Conservation (phyloP, 2,113 vertebrate genomes). For the Aleadryas rufinucha region DNA sequence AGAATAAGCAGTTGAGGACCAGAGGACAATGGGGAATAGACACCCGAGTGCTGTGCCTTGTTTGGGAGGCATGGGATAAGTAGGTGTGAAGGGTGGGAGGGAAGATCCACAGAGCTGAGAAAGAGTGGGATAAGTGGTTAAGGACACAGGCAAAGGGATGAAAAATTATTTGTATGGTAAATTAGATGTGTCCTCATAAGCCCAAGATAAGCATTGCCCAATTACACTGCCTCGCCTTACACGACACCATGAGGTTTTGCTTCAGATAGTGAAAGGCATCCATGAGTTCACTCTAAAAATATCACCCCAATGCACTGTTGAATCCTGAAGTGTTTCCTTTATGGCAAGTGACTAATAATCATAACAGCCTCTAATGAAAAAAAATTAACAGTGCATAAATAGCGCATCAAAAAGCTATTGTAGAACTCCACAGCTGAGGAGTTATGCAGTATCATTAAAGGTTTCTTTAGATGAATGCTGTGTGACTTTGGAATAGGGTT, state of each 20-base stretch:
- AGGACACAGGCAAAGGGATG: background rate
- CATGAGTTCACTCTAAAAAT: background rate
- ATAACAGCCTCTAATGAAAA: background rate
- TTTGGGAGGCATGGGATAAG: background rate
- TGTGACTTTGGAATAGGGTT: background rate
- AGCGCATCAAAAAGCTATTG: background rate
- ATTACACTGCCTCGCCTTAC: background rate
- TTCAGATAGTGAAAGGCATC: background rate
- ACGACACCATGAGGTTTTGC: fast-evolving
- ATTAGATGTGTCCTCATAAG: background rate
- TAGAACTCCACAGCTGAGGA: background rate
- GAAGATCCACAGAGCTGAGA: background rate
- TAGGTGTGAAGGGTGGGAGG: background rate
- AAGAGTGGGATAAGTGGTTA: background rate
- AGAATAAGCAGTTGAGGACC: background rate
- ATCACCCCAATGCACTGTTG: background rate
- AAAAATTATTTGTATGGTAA: background rate
- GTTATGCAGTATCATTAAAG: background rate
- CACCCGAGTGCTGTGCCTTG: background rate
- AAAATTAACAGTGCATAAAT: background rate
- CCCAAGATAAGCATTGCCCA: background rate
- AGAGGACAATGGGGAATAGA: background rate
- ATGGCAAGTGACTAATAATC: background rate
- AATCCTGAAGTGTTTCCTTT: background rate
- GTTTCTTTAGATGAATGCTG: background rate